These are phyloP conservation scores for Botia almorhae DNA, from an alignment of 2,797 vertebrate species.

Conservation along the genomic window DNA sequence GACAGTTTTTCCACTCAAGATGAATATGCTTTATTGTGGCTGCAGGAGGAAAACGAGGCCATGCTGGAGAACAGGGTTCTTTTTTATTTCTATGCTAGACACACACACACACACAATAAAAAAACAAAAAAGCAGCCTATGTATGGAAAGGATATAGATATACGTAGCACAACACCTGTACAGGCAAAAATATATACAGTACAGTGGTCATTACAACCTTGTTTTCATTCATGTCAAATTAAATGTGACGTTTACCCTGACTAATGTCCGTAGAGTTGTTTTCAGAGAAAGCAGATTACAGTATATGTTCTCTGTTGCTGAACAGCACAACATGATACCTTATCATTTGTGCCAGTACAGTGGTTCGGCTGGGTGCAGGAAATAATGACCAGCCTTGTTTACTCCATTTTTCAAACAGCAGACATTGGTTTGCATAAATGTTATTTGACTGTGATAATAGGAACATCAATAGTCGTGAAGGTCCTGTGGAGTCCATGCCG, in stretches of 20 bases:
- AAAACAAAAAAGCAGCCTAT: too few relatives aligned
- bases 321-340: conserved; percentile 48
- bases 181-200: background rate
- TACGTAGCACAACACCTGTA: background rate
- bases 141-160: background rate
- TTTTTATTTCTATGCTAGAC: conserved; percentile 3
- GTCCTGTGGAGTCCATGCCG: conserved; percentile 46
- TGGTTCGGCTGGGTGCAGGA: conserved; percentile 39
- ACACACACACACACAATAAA: background rate
- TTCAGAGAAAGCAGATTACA: conserved; percentile 8
- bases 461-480: conserved; percentile 54
- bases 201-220: background rate
- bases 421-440: conserved; percentile 56
- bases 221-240: background rate
- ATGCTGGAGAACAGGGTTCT: background rate
- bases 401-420: conserved; percentile 46
- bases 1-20: conserved; percentile 1
- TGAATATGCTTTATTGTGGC: conserved; percentile 16
- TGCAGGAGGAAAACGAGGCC: conserved; percentile 20
- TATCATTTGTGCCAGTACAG: conserved; percentile 33
- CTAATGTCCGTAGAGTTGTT: background rate
- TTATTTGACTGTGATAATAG: conserved; percentile 60
- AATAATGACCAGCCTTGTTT: conserved; percentile 56
- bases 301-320: conserved; percentile 21
- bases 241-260: conserved; percentile 9